phyloP scores from a whole-genome alignment of 2,888 invertebrate genomes.

The Leucophenga maculata region DNA sequence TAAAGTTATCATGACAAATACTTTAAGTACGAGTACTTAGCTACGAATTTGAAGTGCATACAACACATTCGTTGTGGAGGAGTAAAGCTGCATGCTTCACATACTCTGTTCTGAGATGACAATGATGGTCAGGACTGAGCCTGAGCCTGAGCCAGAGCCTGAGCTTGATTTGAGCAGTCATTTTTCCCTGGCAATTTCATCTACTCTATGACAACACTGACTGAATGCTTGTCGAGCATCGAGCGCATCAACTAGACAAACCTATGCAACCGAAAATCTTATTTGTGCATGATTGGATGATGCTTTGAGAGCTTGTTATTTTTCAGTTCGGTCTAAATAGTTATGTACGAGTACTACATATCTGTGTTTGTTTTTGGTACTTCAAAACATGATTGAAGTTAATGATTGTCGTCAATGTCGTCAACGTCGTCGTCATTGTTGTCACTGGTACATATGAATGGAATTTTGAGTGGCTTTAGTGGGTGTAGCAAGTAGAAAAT shows the following conservation, averaged over 20 bases:
- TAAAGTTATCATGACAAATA: constrained; percentile 28
- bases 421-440: neutral
- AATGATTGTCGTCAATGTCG: constrained; percentile 10
- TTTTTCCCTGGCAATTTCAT: neutral
- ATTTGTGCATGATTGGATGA: constrained; percentile 22
- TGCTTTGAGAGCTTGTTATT: constrained; percentile 14
- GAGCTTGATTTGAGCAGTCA: neutral
- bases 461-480: constrained; percentile 1
- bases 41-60: constrained; percentile 20
- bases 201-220: neutral
- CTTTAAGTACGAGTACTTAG: constrained; percentile 29
- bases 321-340: neutral
- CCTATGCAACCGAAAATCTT: constrained; percentile 3
- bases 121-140: constrained; percentile 17
- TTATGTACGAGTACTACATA: neutral
- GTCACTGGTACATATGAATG: constrained; percentile 8
- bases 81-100: constrained; percentile 5
- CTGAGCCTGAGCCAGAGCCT: constrained; percentile 5
- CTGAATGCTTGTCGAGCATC: neutral
- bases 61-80: neutral
- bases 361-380: neutral
- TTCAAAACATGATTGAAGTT: constrained; percentile 20
- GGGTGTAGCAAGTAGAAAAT: neutral
- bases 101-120: neutral
- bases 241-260: neutral